Base-by-base conservation (phyloP, 2,113 vertebrate species). In the Rhagologus leucostigma region DNA sequence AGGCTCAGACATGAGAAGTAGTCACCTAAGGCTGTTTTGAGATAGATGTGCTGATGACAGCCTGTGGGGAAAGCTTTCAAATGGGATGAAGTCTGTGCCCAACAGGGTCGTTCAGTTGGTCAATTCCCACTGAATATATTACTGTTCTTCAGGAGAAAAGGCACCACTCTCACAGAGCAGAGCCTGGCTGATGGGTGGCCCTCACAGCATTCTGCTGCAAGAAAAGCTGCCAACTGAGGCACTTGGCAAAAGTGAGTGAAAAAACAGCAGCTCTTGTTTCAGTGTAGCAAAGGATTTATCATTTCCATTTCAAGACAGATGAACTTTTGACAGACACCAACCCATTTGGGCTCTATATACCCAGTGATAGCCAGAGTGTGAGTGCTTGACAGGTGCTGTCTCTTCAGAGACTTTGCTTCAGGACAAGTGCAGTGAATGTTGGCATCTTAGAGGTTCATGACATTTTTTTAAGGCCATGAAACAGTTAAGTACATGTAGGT, bases 321-420 rank as follows among this genome's bases (percentile, higher is more conserved):
- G 39, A 50, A 50, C 18, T 90, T 83, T 11, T 57, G 35, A 65
- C 24, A 85, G 53, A 8, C 33, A 75, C n/a, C 16, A 20, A 21
- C 33, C 7, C 3, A 3, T 62, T 3, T 65, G 69, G 26, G 37
- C 27, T 75, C 62, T 63, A 2, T 16, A 27, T 16, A 41, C 8
- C 35, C 23, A 13, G 22, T 21, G 16, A 35, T 1, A 79, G 46
- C 16, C 10, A 7, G 2, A 30, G n/a, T 13, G 21, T 1, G 1
- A 93, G 64, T 55, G 21, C 42, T 63, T 67, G 27, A 16, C 22
- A n/a, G 17, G 26, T 47, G 27, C 12, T 39, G 20, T 65, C 65
- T 85, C 76, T 71, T 53, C 32, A 50, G 73, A 53, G 12, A 11
- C 9, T 92, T 76, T 69, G 26, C 8, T 37, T 82, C 18, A 39